Evolutionary conservation across 2,113 vertebrate genomes (phyloP), one percentile per base, ranked within the genome.

Genomic region (Macaca mulatta): DNA sequence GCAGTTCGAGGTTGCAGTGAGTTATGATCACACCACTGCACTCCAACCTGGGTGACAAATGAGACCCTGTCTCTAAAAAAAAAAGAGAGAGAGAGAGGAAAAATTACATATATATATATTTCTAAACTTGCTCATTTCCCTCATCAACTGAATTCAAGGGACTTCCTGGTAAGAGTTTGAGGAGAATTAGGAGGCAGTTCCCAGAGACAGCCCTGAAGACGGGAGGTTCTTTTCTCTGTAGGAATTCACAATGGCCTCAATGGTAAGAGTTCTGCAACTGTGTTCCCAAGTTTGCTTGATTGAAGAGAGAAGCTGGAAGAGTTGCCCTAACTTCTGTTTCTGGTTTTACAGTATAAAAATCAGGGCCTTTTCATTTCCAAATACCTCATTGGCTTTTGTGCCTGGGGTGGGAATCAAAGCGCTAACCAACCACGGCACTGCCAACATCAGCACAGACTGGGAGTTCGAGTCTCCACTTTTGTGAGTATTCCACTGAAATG

Each of bases 321-420:
- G 20, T 8, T 32, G 16, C 22, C 48, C 69, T 97, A 80, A 98
- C 61, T 9, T 32, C 25, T 12, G 2, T 84, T 92, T 97, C 88
- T 97, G 93, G 89, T 90, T 98, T 98, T 96, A 61, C 93, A 98
- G 98, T 94, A 97, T 98, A 87, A 98, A 97, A 98, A 97, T 98
- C 97, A 97, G 83, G 1, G 82, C 93, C 94, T 75, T 98, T 89
- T 97, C 98, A 87, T 97, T 98, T 45, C 97, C 98, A 89, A 98
- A 98, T 91, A 97, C 96, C 8, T 98, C 98, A 77, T 55, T 98
- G 80, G 82, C 98, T 45, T 98, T 98, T 70, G 77, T 98, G 97
- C 97, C 98, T 22, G 98, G 95, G 2, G 97, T 96, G 52, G 98
- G 98, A 20, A 72, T 98, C 97, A 94, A 87, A 93, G 95, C 90